Percentiles rank a stretch among this genome's conserved stretches.
phyloP scores from a whole-genome alignment of 2,113 vertebrate species.

The Strix uralensis region DNA sequence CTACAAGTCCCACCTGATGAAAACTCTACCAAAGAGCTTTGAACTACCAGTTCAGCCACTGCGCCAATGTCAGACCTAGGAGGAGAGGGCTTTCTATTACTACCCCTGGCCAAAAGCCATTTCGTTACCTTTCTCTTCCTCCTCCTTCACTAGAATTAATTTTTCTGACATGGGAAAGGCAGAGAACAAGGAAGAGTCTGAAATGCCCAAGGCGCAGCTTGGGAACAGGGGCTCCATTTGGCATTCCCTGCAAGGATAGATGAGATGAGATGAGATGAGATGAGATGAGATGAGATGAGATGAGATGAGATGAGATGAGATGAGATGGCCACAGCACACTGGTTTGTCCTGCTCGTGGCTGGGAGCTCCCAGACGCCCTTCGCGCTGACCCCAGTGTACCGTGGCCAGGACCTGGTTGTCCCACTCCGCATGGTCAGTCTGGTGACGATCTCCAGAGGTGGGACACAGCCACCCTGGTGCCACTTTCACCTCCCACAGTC shows the following conservation, averaged over 20 bases:
- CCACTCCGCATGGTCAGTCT: accelerated
- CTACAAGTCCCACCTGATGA: background rate
- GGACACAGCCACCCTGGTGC: background rate
- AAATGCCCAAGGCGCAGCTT: background rate
- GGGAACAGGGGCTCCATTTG: background rate
- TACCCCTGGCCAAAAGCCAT: background rate
- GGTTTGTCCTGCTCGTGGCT: background rate
- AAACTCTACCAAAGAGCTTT: background rate
- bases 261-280: background rate
- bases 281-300: background rate
- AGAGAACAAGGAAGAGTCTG: background rate
- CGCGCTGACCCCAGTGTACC: background rate
- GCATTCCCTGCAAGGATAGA: background rate
- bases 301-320: background rate
- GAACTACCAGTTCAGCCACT: background rate
- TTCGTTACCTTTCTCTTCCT: background rate
- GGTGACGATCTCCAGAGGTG: background rate
- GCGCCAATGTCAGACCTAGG: background rate
- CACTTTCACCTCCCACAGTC: background rate
- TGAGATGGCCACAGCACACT: background rate
- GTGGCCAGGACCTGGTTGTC: background rate
- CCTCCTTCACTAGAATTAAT: background rate
- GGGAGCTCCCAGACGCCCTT: background rate
- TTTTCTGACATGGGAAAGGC: background rate
- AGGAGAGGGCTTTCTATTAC: background rate